Percentiles rank a stretch among this genome's conserved stretches.
These are phyloP conservation scores for Karalla daura DNA, from an alignment of 2,797 vertebrate genomes.

Conservation along the genomic window DNA sequence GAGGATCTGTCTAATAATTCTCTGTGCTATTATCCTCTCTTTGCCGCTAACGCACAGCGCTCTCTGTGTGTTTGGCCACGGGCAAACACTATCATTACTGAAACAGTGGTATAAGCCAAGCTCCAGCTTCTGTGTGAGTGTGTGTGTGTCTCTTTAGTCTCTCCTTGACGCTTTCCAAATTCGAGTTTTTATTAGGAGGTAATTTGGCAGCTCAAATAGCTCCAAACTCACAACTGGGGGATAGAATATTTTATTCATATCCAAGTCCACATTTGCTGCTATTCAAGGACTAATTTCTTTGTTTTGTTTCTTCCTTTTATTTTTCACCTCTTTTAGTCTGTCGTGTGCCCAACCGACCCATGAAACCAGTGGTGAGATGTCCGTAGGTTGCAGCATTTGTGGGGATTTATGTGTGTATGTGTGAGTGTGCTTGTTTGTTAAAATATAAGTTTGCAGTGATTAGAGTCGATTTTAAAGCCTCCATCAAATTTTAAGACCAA, in stretches of 20 bases:
- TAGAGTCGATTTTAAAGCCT: constrained; percentile 5
- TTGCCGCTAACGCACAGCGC: constrained; percentile 63
- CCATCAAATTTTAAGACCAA: constrained; percentile 29
- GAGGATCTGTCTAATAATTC: constrained; percentile 75
- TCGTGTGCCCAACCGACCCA: not conserved
- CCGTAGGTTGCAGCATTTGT: not conserved
- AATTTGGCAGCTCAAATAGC: constrained; percentile 56
- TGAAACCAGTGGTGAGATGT: not conserved
- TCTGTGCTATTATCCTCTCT: constrained; percentile 71
- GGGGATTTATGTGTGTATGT: not conserved
- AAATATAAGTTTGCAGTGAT: not conserved
- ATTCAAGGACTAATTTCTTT: constrained; percentile 36
- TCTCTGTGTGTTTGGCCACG: constrained; percentile 67
- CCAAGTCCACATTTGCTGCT: constrained; percentile 23
- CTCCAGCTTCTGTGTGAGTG: constrained; percentile 46
- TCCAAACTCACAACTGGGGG: constrained; percentile 47
- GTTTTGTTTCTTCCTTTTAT: not conserved
- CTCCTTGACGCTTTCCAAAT: constrained; percentile 60
- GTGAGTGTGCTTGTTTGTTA: not conserved
- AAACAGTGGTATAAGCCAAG: constrained; percentile 46
- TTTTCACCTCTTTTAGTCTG: not conserved
- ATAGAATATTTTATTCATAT: constrained; percentile 48
- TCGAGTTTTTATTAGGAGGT: constrained; percentile 61
- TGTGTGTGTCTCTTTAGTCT: constrained; percentile 39
- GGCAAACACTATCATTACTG: constrained; percentile 76